Evolutionary conservation across 2,113 vertebrate species (phyloP).

Genomic region (Rhineura floridana): DNA sequence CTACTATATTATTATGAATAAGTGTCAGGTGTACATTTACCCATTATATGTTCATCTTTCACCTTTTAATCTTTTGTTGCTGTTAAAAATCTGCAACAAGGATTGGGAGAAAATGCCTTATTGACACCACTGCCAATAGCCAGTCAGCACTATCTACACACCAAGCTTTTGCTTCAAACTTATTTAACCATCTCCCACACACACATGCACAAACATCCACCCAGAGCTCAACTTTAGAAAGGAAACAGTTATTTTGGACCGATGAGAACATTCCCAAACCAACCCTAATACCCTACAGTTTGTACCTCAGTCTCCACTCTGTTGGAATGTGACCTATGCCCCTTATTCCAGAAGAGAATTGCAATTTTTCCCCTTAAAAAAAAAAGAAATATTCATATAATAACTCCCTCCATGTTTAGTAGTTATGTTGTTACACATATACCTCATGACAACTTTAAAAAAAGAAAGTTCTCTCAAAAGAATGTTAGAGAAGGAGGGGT

Average conservation of each 20-base stretch:
- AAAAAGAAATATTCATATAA: neutral
- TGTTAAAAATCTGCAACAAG: neutral
- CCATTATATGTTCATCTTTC: neutral
- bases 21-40: neutral
- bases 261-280: neutral
- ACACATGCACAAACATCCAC: neutral
- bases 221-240: neutral
- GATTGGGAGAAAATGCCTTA: neutral
- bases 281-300: neutral
- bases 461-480: slow-evolving; percentile 24
- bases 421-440: neutral
- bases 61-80: too few species aligned
- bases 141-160: too few species aligned
- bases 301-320: neutral
- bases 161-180: neutral
- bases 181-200: neutral
- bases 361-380: slow-evolving; percentile 1
- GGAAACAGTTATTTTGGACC: neutral
- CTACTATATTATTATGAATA: neutral
- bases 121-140: too few species aligned
- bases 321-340: neutral
- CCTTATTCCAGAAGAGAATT: neutral
- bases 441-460: neutral
- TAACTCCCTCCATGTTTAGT: neutral
- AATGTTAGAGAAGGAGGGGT: slow-evolving; percentile 25